Evolutionary conservation across 2,113 vertebrate species (phyloP), one percentile per base, ranked within the genome.

Genomic region (Podarcis cretensis): DNA sequence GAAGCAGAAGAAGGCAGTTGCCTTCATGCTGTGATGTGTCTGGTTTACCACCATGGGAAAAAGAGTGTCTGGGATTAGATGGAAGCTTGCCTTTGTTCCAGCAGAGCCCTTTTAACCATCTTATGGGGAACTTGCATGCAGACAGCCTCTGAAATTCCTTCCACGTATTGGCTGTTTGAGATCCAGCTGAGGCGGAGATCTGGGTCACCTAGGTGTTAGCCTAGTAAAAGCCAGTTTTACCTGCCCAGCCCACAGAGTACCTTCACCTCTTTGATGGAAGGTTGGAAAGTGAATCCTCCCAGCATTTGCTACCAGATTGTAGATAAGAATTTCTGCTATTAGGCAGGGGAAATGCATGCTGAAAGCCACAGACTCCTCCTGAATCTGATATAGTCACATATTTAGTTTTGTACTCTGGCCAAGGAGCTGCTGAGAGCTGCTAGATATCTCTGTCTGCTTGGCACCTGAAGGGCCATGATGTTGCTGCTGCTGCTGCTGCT

Each of bases 181-280:
- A 10, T 7, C 6, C 80, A 76, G 37, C 21, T 4, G 37, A n/a
- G n/a, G 37, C 35, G 18, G 16, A 66, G 78, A 87, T 73, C 43
- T 74, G 48, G 59, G 37, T 71, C 30, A 66, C 13, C 4, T 76
- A 71, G 80, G 81, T 88, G 87, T 88, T 63, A 77, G 73, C 71
- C 81, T 77, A 32, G 40, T 66, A 83, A 77, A 77, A 83, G 37
- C 87, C 63, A 77, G 71, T 86, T 82, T 68, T 57, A 43, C 79
- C 71, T 69, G 84, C 57, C 20, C 73, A 59, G 73, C 84, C 79
- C 25, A 59, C 40, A 79, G n/a, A 18, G 40, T 48, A 4, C 35
- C 23, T 54, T 82, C 30, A 30, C n/a, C 71, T 85, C n/a, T 35
- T 20, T 0, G 1, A 65, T 30, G 30, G 69, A 6, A 37, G 8